Evolutionary conservation across 2,888 invertebrate species (phyloP).

Genomic region (Alsophila aescularia): DNA sequence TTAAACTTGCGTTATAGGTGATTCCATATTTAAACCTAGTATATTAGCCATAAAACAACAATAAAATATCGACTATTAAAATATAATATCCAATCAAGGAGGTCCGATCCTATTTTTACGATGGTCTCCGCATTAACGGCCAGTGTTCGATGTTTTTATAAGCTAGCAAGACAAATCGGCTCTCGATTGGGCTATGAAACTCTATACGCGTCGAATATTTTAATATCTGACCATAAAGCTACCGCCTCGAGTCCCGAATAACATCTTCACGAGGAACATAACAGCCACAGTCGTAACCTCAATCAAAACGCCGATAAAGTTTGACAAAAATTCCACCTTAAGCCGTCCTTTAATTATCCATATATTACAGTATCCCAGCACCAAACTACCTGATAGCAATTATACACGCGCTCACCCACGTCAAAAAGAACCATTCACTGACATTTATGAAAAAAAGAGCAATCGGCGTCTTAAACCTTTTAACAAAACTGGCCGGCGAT

Average conservation of each 20-base stretch:
- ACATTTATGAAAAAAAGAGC: conserved; percentile 75
- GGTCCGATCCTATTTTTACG: conserved; percentile 67
- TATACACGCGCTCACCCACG: conserved; percentile 84
- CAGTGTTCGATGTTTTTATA: conserved; percentile 69
- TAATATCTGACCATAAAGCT: conserved; percentile 73
- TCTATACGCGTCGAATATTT: conserved; percentile 38
- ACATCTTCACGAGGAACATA: conserved; percentile 61
- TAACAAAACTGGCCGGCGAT: conserved; percentile 82
- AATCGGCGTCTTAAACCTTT: conserved; percentile 74
- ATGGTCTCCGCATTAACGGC: conserved; percentile 61
- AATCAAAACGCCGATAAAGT: conserved; percentile 82
- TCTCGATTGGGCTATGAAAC: conserved; percentile 60
- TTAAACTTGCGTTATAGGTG: conserved; percentile 40
- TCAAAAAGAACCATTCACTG: conserved; percentile 75
- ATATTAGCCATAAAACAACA: conserved; percentile 43
- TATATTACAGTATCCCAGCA: conserved; percentile 77
- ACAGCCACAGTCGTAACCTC: conserved; percentile 72
- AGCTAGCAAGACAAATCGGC: conserved; percentile 77
- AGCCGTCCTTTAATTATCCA: conserved; percentile 83
- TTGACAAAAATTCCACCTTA: conserved; percentile 84
- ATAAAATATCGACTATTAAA: conserved; percentile 55
- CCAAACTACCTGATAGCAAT: conserved; percentile 82
- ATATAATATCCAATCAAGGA: conserved; percentile 71
- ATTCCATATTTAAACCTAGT: conserved; percentile 29
- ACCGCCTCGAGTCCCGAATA: conserved; percentile 65